phyloP scores from a whole-genome alignment of 1,140 invertebrate genomes.

The Cataglyphis hispanica region DNA sequence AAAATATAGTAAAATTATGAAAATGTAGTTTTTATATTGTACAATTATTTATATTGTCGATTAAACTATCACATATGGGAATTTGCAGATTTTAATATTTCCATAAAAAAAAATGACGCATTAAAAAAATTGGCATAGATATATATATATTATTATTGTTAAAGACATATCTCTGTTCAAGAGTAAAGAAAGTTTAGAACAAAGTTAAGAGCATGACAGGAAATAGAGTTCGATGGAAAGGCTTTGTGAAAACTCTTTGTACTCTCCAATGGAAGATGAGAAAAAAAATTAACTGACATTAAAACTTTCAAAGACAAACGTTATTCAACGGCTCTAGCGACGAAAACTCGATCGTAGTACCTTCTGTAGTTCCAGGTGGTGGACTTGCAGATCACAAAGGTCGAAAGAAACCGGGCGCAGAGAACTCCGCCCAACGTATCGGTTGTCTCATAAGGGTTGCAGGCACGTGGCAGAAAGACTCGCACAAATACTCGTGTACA shows the following conservation, averaged over 20 bases:
- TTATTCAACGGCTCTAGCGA: constrained; percentile 63
- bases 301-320: constrained; percentile 45
- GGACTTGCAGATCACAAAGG: constrained; percentile 73
- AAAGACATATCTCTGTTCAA: neutral
- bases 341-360: constrained; percentile 58
- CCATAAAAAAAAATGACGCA: neutral
- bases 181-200: neutral
- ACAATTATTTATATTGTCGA: neutral
- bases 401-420: constrained; percentile 75
- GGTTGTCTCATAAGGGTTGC: constrained; percentile 81
- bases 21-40: neutral
- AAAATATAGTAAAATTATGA: neutral
- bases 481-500: constrained; percentile 36
- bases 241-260: neutral
- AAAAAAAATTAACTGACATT: constrained; percentile 17
- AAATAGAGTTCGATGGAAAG: neutral
- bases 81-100: neutral
- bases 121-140: neutral
- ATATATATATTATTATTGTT: neutral
- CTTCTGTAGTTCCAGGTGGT: constrained; percentile 80
- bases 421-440: constrained; percentile 80
- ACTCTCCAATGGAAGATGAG: neutral
- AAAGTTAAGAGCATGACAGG: neutral
- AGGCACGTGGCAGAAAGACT: constrained; percentile 76
- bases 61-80: neutral